A percentile compares a stretch with the other conserved stretches of the same genome.
Evolutionary conservation across 2,888 invertebrate species (phyloP).

Genomic region (Tryphoninae sp.): DNA sequence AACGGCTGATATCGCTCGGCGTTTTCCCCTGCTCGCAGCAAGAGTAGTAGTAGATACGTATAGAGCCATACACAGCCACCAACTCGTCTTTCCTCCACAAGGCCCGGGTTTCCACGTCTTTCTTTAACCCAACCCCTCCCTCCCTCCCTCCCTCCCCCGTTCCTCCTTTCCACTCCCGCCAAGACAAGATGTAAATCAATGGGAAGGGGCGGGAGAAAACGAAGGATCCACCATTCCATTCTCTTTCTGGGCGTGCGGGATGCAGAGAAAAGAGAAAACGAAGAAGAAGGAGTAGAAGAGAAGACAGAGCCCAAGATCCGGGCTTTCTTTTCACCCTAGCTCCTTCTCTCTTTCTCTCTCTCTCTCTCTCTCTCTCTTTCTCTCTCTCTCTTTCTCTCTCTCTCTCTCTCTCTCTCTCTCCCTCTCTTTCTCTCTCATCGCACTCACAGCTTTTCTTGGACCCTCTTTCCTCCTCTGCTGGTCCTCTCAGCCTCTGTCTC

Average conservation of each 20-base stretch:
- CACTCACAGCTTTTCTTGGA: slow-evolving; percentile 46
- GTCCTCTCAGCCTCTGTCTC: slow-evolving; percentile 49
- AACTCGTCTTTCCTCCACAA: slow-evolving; percentile 34
- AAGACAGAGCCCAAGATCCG: slow-evolving; percentile 51
- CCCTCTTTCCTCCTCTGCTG: slow-evolving; percentile 49
- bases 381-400: slow-evolving; percentile 49
- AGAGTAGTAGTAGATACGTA: slow-evolving; percentile 21
- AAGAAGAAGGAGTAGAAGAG: slow-evolving; percentile 45
- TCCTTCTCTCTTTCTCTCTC: slow-evolving; percentile 52
- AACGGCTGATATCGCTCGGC: slow-evolving; percentile 79
- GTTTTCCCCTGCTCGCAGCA: slow-evolving; percentile 49
- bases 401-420: slow-evolving; percentile 42
- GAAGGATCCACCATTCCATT: slow-evolving; percentile 71
- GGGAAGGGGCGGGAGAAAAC: slow-evolving; percentile 73
- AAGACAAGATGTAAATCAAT: slow-evolving; percentile 81
- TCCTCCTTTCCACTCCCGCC: slow-evolving; percentile 66
- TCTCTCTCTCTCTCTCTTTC: slow-evolving; percentile 41
- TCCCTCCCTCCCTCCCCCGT: slow-evolving; percentile 50
- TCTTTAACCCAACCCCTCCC: slow-evolving; percentile 29
- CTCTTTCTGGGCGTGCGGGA: slow-evolving; percentile 55
- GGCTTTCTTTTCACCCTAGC: slow-evolving; percentile 63
- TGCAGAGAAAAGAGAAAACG: slow-evolving; percentile 25
- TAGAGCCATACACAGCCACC: slow-evolving; percentile 13
- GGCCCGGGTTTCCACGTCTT: slow-evolving; percentile 28
- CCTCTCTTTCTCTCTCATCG: slow-evolving; percentile 40